phyloP scores from a whole-genome alignment of 1,140 invertebrate species.

The silkworm (Bombyx mori) region ASM3026992v2 NC_085120.1:8796001-8796500 shows the following conservation, averaged over 20 bases:
- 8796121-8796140: constrained; percentile 22
- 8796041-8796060: constrained; percentile 24
- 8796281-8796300: not conserved
- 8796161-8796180: constrained; percentile 16
- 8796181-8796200: constrained; percentile 17
- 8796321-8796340: too few species aligned
- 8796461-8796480: too few species aligned
- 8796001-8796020: not conserved
- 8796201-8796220: constrained; percentile 13
- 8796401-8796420: too few species aligned
- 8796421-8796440: too few species aligned
- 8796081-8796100: constrained; percentile 18
- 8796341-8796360: too few species aligned
- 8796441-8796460: too few species aligned
- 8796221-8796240: constrained; percentile 21
- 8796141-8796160: constrained; percentile 24
- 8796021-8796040: constrained; percentile 12
- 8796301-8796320: not conserved
- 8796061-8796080: constrained; percentile 21
- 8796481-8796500: too few species aligned
- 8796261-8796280: constrained; percentile 7
- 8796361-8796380: too few species aligned
- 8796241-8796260: constrained; percentile 16
- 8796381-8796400: too few species aligned
- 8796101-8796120: constrained; percentile 18